Percentiles rank a stretch among this genome's conserved stretches.
Conservation (phyloP, 2,888 invertebrate genomes). For the Conops quadrifasciatus region DNA sequence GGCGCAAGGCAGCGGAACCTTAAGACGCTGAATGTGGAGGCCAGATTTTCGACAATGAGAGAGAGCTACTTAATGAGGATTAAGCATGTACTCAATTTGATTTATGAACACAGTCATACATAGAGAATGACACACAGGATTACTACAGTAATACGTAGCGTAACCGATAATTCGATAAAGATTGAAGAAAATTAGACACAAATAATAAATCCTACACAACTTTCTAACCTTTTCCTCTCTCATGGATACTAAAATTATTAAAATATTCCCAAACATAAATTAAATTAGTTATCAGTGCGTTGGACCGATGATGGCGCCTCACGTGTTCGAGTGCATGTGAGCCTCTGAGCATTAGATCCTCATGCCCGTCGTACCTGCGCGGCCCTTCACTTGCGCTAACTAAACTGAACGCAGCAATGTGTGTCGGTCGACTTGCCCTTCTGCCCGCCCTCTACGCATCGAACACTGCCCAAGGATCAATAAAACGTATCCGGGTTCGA, state of each 20-base stretch:
- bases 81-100: too few species aligned
- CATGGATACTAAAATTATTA: constrained; percentile 25
- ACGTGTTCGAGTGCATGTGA: constrained; percentile 15
- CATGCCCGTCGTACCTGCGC: not conserved
- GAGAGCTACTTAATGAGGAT: too few species aligned
- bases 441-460: not conserved
- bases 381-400: constrained; percentile 7
- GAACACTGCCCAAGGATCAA: constrained; percentile 20
- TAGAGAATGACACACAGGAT: too few species aligned
- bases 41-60: not conserved
- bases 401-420: constrained; percentile 7
- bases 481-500: not conserved
- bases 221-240: not conserved
- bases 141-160: too few species aligned
- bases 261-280: constrained; percentile 22
- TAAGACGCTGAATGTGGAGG: not conserved
- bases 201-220: not conserved
- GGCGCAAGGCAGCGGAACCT: constrained; percentile 16
- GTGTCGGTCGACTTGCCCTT: not conserved
- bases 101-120: too few species aligned
- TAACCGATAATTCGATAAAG: too few species aligned
- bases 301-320: constrained; percentile 29
- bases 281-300: constrained; percentile 15
- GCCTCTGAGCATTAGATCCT: not conserved
- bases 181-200: not conserved